Evolutionary conservation across 1,140 invertebrate species (phyloP).

Genomic region (Drosophila orena): DNA sequence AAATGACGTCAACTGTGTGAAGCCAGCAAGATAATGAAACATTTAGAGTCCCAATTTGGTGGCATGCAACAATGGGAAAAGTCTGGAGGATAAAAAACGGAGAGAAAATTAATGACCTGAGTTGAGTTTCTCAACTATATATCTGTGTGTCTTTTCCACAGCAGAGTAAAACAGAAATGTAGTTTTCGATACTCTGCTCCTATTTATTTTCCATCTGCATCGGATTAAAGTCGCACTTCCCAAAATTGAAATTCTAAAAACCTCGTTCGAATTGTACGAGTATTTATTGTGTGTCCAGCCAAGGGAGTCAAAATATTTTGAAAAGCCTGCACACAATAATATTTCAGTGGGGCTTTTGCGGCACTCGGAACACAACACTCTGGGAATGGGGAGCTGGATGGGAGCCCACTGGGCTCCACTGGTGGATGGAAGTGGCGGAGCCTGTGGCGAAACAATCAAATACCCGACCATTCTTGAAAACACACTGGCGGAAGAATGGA

Average conservation of each 20-base stretch:
- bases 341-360: conserved; percentile 26
- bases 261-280: neutral
- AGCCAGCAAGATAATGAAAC: neutral
- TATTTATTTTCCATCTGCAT: neutral
- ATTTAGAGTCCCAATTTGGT: neutral
- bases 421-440: neutral
- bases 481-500: conserved; percentile 15
- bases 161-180: neutral
- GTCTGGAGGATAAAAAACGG: neutral
- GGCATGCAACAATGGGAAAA: neutral
- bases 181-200: neutral
- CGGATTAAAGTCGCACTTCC: too few relatives aligned
- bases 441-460: conserved; percentile 30
- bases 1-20: neutral
- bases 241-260: conserved; percentile 4
- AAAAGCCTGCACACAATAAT: conserved; percentile 18
- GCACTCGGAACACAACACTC: conserved; percentile 25
- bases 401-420: neutral
- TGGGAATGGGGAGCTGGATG: neutral
- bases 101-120: neutral
- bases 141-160: too few relatives aligned
- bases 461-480: conserved; percentile 30
- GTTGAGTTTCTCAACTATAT: too few relatives aligned
- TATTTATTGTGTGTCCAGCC: conserved; percentile 19
- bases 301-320: conserved; percentile 13